Conservation (phyloP, 2,888 invertebrate genomes). For the Lepidochrysops patricia region DNA sequence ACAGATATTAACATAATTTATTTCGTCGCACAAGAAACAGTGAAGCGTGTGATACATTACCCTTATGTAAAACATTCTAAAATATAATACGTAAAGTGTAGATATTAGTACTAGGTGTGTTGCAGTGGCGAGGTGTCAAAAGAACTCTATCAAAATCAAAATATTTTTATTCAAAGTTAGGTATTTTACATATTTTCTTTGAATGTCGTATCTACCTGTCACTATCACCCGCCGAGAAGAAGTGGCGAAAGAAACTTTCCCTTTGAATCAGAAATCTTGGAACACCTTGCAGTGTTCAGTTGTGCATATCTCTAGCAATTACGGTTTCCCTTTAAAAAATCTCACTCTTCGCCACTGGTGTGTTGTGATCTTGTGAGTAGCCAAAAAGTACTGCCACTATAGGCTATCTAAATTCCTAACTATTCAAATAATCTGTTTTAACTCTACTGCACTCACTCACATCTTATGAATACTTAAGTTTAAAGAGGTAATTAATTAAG, state of each 20-base stretch:
- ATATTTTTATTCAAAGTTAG: too few species aligned
- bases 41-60: not conserved
- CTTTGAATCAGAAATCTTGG: too few species aligned
- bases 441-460: too few species aligned
- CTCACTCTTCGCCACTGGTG: not conserved
- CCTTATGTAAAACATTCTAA: not conserved
- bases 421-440: not conserved
- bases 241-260: too few species aligned
- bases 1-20: not conserved
- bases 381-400: not conserved
- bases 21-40: not conserved
- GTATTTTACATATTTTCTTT: too few species aligned
- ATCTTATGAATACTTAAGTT: too few species aligned
- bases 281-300: too few species aligned
- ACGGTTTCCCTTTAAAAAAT: not conserved
- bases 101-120: not conserved
- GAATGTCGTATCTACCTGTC: too few species aligned
- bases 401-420: not conserved
- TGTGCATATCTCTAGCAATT: too few species aligned
- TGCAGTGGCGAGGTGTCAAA: too few species aligned
- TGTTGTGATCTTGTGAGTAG: not conserved
- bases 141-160: not conserved
- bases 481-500: too few species aligned
- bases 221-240: too few species aligned
- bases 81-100: constrained; percentile 12